Percentiles rank a stretch among this genome's conserved stretches.
Evolutionary conservation across 2,113 vertebrate genomes (phyloP).

Genomic region (Lepisosteus osseus): DNA sequence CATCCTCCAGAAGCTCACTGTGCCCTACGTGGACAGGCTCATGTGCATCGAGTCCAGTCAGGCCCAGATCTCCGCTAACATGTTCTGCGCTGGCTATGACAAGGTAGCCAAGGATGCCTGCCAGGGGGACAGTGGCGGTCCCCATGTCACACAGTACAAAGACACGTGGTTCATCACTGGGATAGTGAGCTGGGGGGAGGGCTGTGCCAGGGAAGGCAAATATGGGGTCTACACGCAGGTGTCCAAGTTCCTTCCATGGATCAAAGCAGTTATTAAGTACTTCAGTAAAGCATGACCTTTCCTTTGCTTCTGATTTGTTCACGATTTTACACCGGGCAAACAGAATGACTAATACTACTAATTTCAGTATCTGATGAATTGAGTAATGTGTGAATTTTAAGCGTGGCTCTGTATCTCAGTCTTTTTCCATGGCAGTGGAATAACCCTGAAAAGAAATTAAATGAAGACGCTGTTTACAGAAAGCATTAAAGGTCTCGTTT

Average conservation of each 20-base stretch:
- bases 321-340: background rate
- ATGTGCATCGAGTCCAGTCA: slow-evolving; percentile 78
- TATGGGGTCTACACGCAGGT: slow-evolving; percentile 90
- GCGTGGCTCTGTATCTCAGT: too few species aligned
- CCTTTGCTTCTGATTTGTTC: too few species aligned
- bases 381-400: background rate
- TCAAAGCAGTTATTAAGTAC: slow-evolving; percentile 45
- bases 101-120: slow-evolving; percentile 75
- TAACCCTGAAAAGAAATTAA: too few species aligned
- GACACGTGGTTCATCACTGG: slow-evolving; percentile 83
- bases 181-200: slow-evolving; percentile 94
- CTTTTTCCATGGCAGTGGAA: too few species aligned
- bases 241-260: slow-evolving; percentile 79
- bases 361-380: background rate
- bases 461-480: too few species aligned
- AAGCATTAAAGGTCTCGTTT: too few species aligned
- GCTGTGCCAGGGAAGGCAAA: slow-evolving; percentile 82
- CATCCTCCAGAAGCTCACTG: slow-evolving; percentile 68
- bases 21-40: slow-evolving; percentile 78
- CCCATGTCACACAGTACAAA: slow-evolving; percentile 80
- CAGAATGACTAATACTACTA: background rate
- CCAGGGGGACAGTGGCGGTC: slow-evolving; percentile 90
- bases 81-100: slow-evolving; percentile 94
- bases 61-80: slow-evolving; percentile 68
- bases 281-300: slow-evolving; percentile 11